A percentile compares a stretch with the other conserved stretches of the same genome.
Evolutionary conservation across 2,888 invertebrate species (phyloP).

Genomic region (Agriopis leucophaearia): DNA sequence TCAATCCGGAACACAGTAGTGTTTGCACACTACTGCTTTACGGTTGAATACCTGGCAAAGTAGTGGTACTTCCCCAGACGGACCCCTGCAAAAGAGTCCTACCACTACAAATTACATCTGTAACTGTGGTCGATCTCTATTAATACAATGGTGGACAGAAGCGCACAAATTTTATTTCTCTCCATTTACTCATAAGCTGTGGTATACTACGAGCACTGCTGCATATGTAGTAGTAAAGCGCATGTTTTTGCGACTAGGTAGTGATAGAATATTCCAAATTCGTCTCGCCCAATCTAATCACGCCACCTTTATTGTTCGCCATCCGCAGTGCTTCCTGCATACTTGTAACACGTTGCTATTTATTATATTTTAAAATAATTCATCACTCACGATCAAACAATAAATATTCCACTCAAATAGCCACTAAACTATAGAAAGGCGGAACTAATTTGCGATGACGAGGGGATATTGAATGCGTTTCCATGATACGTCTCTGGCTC

Average conservation of each 20-base stretch:
- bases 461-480: conserved; percentile 34
- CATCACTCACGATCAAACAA: conserved; percentile 23
- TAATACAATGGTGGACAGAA: too few species aligned
- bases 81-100: too few species aligned
- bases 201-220: background rate
- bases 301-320: conserved; percentile 6
- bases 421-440: conserved; percentile 11
- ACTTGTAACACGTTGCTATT: background rate
- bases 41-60: too few species aligned
- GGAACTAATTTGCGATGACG: conserved; percentile 54
- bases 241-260: conserved; percentile 1
- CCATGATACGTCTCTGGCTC: conserved; percentile 3
- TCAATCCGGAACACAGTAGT: too few species aligned
- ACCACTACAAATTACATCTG: too few species aligned
- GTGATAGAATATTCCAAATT: conserved; percentile 6
- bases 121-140: too few species aligned
- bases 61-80: too few species aligned
- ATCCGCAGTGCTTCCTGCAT: conserved; percentile 12
- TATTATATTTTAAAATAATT: background rate
- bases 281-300: conserved; percentile 1
- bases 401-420: conserved; percentile 19
- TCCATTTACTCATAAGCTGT: too few species aligned
- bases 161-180: too few species aligned
- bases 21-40: too few species aligned
- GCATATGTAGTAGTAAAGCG: background rate